Evolutionary conservation across 2,888 invertebrate species (phyloP).

Genomic region (Phymatocera aterrima): DNA sequence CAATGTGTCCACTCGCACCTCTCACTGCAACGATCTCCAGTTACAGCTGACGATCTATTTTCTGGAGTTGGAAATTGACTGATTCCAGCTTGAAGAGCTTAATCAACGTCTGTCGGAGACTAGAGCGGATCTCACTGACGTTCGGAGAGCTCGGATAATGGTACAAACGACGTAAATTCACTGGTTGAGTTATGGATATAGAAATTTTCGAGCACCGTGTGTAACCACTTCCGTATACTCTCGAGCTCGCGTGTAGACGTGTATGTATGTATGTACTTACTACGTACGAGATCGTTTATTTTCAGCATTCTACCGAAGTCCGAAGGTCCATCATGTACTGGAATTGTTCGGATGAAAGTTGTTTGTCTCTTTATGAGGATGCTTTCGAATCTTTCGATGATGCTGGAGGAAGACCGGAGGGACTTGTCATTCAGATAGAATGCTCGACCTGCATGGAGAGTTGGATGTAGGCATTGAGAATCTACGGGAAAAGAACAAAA

Average conservation of each 20-base stretch:
- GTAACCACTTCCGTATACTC: neutral
- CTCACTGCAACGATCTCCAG: neutral
- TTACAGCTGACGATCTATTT: neutral
- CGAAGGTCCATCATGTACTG: neutral
- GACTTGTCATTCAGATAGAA: too few species aligned
- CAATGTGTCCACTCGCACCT: neutral
- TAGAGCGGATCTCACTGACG: conserved; percentile 8
- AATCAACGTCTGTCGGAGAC: conserved; percentile 22
- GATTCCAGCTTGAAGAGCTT: neutral
- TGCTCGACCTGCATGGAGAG: neutral
- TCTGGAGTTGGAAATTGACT: neutral
- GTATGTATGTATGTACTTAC: too few species aligned
- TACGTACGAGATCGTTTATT: neutral
- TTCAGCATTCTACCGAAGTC: neutral
- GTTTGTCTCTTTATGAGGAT: neutral
- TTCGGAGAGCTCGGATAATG: neutral
- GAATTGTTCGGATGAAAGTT: neutral
- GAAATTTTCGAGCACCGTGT: neutral
- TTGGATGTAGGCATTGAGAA: neutral
- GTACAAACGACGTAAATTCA: neutral
- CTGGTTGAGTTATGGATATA: neutral
- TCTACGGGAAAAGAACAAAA: neutral
- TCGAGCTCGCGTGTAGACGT: neutral
- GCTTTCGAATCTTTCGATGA: neutral
- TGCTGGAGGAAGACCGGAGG: too few species aligned